Conservation (phyloP, 2,113 vertebrate genomes). For the Zingel zingel region DNA sequence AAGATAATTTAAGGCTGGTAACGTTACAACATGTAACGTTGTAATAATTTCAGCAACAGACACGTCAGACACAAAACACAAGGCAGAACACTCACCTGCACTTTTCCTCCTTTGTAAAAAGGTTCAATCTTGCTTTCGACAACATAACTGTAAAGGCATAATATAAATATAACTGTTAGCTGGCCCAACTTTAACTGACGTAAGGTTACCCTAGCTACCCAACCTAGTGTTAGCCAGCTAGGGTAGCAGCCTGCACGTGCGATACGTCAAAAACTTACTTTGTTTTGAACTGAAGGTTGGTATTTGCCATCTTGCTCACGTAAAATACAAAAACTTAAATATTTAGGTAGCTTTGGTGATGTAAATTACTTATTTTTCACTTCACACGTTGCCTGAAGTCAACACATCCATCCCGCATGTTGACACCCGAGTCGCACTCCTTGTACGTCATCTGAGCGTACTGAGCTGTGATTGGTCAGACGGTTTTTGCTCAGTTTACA, state of each 20-base stretch:
- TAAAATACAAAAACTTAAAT: not conserved
- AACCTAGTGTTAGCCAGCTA: conserved; percentile 35
- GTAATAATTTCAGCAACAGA: not conserved
- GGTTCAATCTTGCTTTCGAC: conserved; percentile 91
- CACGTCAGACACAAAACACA: not conserved
- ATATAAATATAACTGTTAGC: not conserved
- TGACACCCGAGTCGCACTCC: conserved; percentile 61
- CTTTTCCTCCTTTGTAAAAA: conserved; percentile 96
- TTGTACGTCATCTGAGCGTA: conserved; percentile 61
- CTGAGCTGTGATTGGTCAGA: conserved; percentile 63
- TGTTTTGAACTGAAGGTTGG: conserved; percentile 81
- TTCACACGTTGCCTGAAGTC: conserved; percentile 52
- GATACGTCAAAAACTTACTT: conserved; percentile 75
- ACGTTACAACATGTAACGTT: not conserved
- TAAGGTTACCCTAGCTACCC: conserved; percentile 23
- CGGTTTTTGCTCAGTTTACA: not conserved
- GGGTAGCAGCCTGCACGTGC: not conserved
- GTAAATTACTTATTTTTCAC: conserved; percentile 37
- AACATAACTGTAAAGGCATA: conserved; percentile 85
- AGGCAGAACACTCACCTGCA: conserved; percentile 86
- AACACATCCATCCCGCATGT: conserved; percentile 70
- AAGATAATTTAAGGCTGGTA: not conserved
- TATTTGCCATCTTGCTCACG: conserved; percentile 71
- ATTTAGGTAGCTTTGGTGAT: not conserved
- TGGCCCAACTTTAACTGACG: not conserved